phyloP scores from a whole-genome alignment of 2,888 invertebrate species.

The Proisotoma minuta region DNA sequence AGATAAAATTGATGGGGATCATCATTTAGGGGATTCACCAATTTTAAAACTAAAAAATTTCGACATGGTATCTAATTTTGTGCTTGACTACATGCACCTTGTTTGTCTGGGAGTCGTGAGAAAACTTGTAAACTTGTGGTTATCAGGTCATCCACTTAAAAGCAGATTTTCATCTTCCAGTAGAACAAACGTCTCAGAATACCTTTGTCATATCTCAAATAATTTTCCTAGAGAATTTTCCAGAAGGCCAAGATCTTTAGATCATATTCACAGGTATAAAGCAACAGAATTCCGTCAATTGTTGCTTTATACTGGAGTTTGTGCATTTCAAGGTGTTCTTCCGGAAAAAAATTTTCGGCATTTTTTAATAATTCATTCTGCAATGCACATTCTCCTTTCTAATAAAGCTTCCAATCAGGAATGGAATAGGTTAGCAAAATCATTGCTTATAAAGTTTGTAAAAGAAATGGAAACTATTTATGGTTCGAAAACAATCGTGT shows the following conservation, averaged over 20 bases:
- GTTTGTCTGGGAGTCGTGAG: slow-evolving; percentile 7
- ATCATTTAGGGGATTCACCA: slow-evolving; percentile 7
- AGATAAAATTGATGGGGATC: neutral
- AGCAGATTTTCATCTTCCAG: neutral
- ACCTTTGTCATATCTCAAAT: neutral
- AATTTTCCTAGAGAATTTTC: slow-evolving; percentile 12
- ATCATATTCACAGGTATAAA: neutral
- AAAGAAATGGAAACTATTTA: neutral
- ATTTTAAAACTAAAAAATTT: neutral
- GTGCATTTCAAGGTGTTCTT: neutral
- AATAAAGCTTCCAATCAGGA: neutral
- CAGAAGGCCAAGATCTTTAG: slow-evolving; percentile 6
- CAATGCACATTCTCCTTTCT: neutral
- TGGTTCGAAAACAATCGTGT: neutral
- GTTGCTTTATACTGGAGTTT: slow-evolving; percentile 7
- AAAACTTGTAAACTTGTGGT: slow-evolving; percentile 6
- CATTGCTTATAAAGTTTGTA: slow-evolving; percentile 10
- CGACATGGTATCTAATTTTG: neutral
- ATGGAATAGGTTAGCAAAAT: neutral
- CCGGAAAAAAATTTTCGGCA: neutral
- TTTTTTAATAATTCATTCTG: slow-evolving; percentile 12
- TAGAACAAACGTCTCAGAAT: neutral
- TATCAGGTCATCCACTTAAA: neutral
- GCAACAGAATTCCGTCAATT: slow-evolving; percentile 16
- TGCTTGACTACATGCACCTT: slow-evolving; percentile 17